These are phyloP conservation scores for Synanthedon myopaeformis DNA, from an alignment of 2,888 invertebrate species.

Conservation along the genomic window DNA sequence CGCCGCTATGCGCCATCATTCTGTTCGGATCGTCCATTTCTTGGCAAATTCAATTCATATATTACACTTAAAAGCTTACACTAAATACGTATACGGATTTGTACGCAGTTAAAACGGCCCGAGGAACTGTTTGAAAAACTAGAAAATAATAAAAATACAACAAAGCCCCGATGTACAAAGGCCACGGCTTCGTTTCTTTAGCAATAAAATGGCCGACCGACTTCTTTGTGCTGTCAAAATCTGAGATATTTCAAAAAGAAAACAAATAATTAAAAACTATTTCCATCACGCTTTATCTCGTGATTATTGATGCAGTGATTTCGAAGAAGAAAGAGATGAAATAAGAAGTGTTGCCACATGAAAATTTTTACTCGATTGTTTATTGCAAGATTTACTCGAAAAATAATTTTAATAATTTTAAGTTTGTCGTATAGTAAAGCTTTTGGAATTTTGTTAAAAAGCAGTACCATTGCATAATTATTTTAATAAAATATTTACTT, in stretches of 20 bases:
- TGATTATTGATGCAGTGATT: slow-evolving; percentile 28
- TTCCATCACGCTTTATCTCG: slow-evolving; percentile 45
- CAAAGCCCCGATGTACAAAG: slow-evolving; percentile 29
- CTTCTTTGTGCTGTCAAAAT: slow-evolving; percentile 66
- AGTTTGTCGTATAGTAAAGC: too few relatives aligned
- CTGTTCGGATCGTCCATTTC: slow-evolving; percentile 84
- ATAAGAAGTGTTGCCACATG: slow-evolving; percentile 27
- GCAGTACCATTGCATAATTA: too few relatives aligned
- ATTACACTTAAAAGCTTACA: slow-evolving; percentile 37
- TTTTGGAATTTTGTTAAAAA: too few relatives aligned
- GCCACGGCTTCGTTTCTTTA: slow-evolving; percentile 31
- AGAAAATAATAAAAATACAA: slow-evolving; percentile 36
- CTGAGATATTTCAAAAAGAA: slow-evolving; percentile 53
- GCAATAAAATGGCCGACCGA: slow-evolving; percentile 69
- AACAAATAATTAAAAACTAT: slow-evolving; percentile 59
- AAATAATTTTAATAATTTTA: too few relatives aligned
- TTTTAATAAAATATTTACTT: too few relatives aligned
- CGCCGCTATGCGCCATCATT: slow-evolving; percentile 85
- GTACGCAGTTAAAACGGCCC: slow-evolving; percentile 36
- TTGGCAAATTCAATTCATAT: slow-evolving; percentile 39
- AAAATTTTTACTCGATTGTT: not conserved
- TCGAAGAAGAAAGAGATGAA: slow-evolving; percentile 34
- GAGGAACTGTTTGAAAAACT: not conserved
- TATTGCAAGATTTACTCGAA: too few relatives aligned
- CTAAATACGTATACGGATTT: slow-evolving; percentile 63